Conservation (phyloP, 2,113 vertebrate species). For the Xiphorhynchus elegans region DNA sequence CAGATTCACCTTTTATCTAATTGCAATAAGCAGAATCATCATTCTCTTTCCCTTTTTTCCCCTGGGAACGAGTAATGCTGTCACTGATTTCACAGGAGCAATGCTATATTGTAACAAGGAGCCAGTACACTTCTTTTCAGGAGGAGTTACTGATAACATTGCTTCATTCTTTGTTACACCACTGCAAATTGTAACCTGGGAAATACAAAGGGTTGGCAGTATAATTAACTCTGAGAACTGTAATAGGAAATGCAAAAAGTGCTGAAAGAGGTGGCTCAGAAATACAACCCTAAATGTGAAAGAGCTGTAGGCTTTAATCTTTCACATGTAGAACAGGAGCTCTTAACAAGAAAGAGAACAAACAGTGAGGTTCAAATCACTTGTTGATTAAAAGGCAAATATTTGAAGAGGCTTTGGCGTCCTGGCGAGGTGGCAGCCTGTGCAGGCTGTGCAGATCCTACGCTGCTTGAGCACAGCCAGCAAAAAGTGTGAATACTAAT, state of each 20-base stretch:
- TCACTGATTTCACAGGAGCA: not conserved
- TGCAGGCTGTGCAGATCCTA: not conserved
- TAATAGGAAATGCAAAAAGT: not conserved
- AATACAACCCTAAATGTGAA: not conserved
- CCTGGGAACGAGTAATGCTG: not conserved
- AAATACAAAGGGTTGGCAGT: not conserved
- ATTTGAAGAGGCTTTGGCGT: not conserved
- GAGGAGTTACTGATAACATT: not conserved
- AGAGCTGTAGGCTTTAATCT: not conserved
- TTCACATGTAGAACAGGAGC: not conserved
- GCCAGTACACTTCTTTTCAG: not conserved
- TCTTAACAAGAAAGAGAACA: not conserved
- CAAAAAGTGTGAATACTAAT: not conserved
- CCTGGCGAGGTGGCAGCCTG: not conserved
- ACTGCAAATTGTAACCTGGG: not conserved
- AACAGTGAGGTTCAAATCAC: not conserved
- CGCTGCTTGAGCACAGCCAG: not conserved
- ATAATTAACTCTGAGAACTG: not conserved
- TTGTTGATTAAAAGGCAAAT: conserved; percentile 3
- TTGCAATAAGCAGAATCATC: not conserved
- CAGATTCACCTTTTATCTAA: not conserved
- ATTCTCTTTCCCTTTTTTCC: not conserved
- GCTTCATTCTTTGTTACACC: conserved; percentile 1
- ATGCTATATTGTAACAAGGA: not conserved
- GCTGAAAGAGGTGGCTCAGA: not conserved